Conservation (phyloP, 2,888 invertebrate species). For the Ophraella communa region DNA sequence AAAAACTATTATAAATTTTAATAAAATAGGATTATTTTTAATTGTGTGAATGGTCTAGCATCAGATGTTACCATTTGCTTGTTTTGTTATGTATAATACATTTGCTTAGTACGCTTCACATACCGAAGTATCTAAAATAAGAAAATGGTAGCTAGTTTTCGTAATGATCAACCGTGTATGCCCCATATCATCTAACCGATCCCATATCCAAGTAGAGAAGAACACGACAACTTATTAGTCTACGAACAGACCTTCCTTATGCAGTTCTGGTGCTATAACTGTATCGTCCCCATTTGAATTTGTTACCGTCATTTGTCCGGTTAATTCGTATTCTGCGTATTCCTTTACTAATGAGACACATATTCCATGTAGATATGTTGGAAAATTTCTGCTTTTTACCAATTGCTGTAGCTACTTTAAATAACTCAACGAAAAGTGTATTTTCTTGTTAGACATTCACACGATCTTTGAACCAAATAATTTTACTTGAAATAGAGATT, state of each 20-base stretch:
- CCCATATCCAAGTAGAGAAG: conserved; percentile 26
- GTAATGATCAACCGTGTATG: conserved; percentile 11
- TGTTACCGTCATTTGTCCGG: conserved; percentile 21
- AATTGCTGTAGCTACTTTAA: not conserved
- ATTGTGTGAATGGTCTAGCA: too few relatives aligned
- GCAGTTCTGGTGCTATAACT: conserved; percentile 29
- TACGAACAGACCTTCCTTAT: conserved; percentile 21
- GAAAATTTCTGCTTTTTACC: conserved; percentile 10
- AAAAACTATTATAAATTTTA: too few relatives aligned
- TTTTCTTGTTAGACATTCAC: conserved; percentile 10
- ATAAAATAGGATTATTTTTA: too few relatives aligned
- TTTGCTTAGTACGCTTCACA: not conserved
- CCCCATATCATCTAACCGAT: conserved; percentile 21
- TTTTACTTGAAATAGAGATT: too few relatives aligned
- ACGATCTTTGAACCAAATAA: too few relatives aligned
- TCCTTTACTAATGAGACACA: conserved; percentile 27
- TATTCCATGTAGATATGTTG: conserved; percentile 16
- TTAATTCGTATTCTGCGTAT: conserved; percentile 30
- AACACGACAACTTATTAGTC: conserved; percentile 30
- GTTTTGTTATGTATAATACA: not conserved
- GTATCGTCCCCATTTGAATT: conserved; percentile 28
- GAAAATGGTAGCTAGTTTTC: conserved; percentile 4
- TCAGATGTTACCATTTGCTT: not conserved
- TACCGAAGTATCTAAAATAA: not conserved
- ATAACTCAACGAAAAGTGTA: not conserved